These are phyloP conservation scores for Atethmia centrago DNA, from an alignment of 2,888 invertebrate genomes.

Conservation along the genomic window DNA sequence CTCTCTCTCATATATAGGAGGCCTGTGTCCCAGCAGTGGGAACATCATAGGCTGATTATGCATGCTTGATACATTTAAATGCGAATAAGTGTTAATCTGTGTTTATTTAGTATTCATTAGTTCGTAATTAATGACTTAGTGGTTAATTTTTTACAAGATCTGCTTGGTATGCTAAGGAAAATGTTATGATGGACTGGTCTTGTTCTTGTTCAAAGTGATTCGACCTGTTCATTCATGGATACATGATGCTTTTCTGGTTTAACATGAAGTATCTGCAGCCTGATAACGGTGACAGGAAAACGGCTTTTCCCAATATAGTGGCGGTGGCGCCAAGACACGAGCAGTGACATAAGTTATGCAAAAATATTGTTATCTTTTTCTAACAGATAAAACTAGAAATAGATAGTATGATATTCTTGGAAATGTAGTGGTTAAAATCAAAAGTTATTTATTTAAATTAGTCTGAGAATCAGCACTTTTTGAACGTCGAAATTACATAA, in stretches of 20 bases:
- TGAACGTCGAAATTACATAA: neutral
- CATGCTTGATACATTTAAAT: conserved; percentile 40
- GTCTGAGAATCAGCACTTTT: neutral
- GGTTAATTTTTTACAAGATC: neutral
- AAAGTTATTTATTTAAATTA: neutral
- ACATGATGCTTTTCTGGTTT: conserved; percentile 42
- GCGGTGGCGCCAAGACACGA: neutral
- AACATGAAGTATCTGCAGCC: conserved; percentile 18
- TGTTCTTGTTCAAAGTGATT: conserved; percentile 16
- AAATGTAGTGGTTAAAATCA: neutral
- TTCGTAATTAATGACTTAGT: conserved; percentile 16
- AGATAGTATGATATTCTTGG: neutral
- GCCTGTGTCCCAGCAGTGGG: no score
- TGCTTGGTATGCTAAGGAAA: neutral
- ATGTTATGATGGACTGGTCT: conserved; percentile 12
- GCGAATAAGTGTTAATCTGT: conserved; percentile 12
- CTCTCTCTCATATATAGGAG: no score
- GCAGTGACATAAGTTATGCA: conserved; percentile 20
- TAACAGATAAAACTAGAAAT: neutral
- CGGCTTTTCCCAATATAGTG: conserved; percentile 30
- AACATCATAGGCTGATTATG: no score
- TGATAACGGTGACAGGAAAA: conserved; percentile 19
- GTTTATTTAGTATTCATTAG: conserved; percentile 8
- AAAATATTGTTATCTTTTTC: neutral
- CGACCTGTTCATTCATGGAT: conserved; percentile 37